Percentiles rank a stretch among this genome's conserved stretches.
phyloP scores from a whole-genome alignment of 1,140 invertebrate species.

The Maniola jurtina region DNA sequence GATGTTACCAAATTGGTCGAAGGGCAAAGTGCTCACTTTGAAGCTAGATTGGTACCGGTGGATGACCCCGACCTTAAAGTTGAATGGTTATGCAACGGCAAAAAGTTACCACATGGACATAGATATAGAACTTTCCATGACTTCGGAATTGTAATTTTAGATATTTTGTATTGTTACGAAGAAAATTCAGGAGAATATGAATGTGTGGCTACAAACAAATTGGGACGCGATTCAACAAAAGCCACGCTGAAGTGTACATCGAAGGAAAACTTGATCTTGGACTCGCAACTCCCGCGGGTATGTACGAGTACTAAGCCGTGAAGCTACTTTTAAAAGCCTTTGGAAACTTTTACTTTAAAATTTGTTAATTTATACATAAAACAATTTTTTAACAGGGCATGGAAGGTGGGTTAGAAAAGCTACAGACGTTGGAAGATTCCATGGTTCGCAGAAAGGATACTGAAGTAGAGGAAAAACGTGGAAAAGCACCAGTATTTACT shows the following conservation, averaged over 20 bases:
- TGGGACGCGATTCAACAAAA: constrained; percentile 93
- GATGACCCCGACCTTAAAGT: constrained; percentile 96
- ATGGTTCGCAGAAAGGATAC: constrained; percentile 86
- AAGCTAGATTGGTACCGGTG: constrained; percentile 92
- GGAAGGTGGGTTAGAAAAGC: constrained; percentile 94
- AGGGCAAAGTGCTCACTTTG: constrained; percentile 96
- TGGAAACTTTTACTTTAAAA: background rate
- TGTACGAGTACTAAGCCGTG: constrained; percentile 35
- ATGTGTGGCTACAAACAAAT: constrained; percentile 94
- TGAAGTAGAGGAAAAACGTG: constrained; percentile 83
- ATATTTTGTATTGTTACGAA: constrained; percentile 97
- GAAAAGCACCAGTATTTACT: constrained; percentile 94
- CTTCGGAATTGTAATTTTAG: constrained; percentile 97
- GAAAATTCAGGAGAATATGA: constrained; percentile 97
- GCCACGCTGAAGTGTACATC: constrained; percentile 92
- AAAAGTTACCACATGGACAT: constrained; percentile 94
- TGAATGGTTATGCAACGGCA: constrained; percentile 97
- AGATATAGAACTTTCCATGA: constrained; percentile 98
- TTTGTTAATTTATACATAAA: too few species aligned
- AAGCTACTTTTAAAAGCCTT: constrained; percentile 6
- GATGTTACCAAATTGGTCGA: constrained; percentile 91
- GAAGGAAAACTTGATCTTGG: constrained; percentile 95
- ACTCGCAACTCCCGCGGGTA: constrained; percentile 95
- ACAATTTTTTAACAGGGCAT: constrained; percentile 83
- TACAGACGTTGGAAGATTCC: constrained; percentile 94